Percentiles rank a stretch among this genome's conserved stretches.
Conservation (phyloP, 92 coral and sea anemone genomes). For the Ricordea florida region DNA sequence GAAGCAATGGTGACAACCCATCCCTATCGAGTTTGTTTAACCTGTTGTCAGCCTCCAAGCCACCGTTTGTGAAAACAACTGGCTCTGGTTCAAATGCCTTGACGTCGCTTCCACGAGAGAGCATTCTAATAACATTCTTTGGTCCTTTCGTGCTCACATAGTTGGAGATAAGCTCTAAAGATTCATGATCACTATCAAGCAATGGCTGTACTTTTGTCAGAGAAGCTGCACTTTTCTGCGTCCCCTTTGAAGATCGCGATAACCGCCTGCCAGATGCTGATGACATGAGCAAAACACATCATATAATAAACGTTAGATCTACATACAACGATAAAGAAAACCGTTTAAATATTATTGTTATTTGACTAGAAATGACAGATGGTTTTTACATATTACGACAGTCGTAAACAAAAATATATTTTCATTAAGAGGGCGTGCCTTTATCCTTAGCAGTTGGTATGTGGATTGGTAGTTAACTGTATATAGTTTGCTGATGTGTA, state of each 20-base stretch:
- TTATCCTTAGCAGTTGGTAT: too few species aligned
- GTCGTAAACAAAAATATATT: too few species aligned
- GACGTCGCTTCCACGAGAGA: neutral
- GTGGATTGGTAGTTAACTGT: too few species aligned
- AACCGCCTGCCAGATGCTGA: too few species aligned
- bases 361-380: too few species aligned
- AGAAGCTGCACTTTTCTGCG: neutral
- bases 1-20: constrained; percentile 59
- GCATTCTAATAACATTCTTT: neutral
- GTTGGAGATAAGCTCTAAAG: constrained; percentile 17
- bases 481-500: too few species aligned
- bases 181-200: constrained; percentile 7
- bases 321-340: too few species aligned
- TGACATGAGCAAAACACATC: too few species aligned
- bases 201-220: constrained; percentile 13
- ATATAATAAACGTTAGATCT: too few species aligned
- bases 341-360: too few species aligned
- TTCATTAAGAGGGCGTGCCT: too few species aligned
- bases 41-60: neutral
- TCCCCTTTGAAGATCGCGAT: neutral
- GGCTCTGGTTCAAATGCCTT: neutral
- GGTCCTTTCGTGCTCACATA: neutral
- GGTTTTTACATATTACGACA: too few species aligned
- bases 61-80: neutral
- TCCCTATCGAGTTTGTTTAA: constrained; percentile 1